Conservation (phyloP, 2,888 invertebrate species). For the Archips xylosteana region DNA sequence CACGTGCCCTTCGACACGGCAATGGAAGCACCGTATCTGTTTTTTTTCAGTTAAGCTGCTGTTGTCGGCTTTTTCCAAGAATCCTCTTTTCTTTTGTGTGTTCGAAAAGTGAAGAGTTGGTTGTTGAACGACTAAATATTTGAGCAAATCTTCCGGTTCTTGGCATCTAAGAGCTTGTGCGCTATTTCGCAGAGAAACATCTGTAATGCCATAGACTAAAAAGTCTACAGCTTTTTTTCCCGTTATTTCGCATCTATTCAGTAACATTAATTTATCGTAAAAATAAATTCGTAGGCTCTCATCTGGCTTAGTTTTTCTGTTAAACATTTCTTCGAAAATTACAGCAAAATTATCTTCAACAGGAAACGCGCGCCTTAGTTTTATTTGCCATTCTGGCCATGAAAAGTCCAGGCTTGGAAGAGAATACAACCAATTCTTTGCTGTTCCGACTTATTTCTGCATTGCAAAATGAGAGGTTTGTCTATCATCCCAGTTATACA, state of each 20-base stretch:
- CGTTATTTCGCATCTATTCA: constrained; percentile 27
- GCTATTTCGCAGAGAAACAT: constrained; percentile 22
- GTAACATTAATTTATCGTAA: constrained; percentile 7
- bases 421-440: constrained; percentile 8
- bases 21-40: not conserved
- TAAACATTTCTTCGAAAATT: constrained; percentile 25
- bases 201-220: constrained; percentile 33
- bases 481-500: constrained; percentile 1
- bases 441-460: constrained; percentile 6
- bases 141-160: constrained; percentile 35
- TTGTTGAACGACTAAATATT: constrained; percentile 18
- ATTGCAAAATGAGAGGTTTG: constrained; percentile 15
- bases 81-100: constrained; percentile 3
- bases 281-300: constrained; percentile 1
- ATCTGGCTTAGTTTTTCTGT: constrained; percentile 1
- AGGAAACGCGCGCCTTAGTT: constrained; percentile 16
- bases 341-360: constrained; percentile 20
- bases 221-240: constrained; percentile 39
- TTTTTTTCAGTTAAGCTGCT: not conserved
- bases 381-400: constrained; percentile 7
- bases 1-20: not conserved
- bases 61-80: not conserved
- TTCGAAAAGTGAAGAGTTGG: constrained; percentile 5
- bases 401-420: not conserved
- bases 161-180: constrained; percentile 28